phyloP scores from a whole-genome alignment of 2,888 invertebrate genomes.

The Calameuta filiformis region DNA sequence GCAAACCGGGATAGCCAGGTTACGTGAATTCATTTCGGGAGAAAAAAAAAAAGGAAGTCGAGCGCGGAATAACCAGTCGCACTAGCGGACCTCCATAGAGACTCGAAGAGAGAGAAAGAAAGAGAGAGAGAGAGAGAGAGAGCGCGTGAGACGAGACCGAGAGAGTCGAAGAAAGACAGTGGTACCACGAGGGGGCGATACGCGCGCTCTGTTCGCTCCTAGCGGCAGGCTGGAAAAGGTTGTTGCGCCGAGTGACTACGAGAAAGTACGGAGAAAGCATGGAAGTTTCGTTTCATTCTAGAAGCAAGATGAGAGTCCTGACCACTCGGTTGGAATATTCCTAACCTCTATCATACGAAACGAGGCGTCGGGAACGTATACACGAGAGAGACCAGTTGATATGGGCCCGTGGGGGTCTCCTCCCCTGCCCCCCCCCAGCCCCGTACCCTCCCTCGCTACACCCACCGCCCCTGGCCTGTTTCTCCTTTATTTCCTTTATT shows the following conservation, averaged over 20 bases:
- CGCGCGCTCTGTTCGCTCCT: not conserved
- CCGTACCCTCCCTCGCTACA: not conserved
- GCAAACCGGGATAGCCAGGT: not conserved
- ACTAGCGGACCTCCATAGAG: not conserved
- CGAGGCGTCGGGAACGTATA: not conserved
- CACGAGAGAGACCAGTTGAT: not conserved
- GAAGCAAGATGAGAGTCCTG: not conserved
- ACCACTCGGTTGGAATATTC: not conserved
- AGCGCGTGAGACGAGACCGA: constrained; percentile 20
- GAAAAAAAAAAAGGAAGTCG: not conserved
- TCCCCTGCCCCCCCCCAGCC: not conserved
- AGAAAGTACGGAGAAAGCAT: constrained; percentile 27
- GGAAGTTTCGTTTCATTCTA: constrained; percentile 2
- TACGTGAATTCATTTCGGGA: not conserved
- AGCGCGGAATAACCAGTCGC: not conserved
- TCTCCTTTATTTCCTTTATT: constrained; percentile 27
- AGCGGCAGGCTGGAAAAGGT: constrained; percentile 10
- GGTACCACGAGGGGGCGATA: not conserved
- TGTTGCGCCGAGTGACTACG: constrained; percentile 24
- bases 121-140: constrained; percentile 14
- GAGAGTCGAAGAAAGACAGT: constrained; percentile 4
- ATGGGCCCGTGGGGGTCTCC: constrained; percentile 1
- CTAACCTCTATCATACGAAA: not conserved
- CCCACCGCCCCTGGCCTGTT: constrained; percentile 15
- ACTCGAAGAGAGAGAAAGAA: not conserved